Conservation (phyloP, 2,797 vertebrate species). For the Cephalopachus bancanus region DNA sequence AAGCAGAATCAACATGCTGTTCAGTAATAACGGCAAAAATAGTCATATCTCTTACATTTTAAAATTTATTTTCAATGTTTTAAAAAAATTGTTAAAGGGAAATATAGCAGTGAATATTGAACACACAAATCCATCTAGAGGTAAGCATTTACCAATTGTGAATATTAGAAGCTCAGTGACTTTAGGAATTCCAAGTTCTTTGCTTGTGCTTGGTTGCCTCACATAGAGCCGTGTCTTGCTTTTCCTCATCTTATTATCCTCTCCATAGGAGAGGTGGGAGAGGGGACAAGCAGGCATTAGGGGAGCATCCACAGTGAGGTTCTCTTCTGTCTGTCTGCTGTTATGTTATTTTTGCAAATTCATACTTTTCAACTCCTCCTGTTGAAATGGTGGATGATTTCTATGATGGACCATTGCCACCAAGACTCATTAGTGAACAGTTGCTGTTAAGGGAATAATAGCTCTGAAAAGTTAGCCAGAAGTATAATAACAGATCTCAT, state of each 20-base stretch:
- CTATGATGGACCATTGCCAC: not conserved
- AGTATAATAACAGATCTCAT: slow-evolving; percentile 30
- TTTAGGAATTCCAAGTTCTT: not conserved
- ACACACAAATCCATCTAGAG: not conserved
- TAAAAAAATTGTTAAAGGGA: not conserved
- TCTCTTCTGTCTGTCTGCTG: not conserved
- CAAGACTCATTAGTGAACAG: not conserved
- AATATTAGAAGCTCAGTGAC: not conserved
- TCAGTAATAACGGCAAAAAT: not conserved
- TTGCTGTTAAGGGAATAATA: not conserved
- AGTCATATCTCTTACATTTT: not conserved
- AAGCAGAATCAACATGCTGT: not conserved
- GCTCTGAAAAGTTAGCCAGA: slow-evolving; percentile 45
- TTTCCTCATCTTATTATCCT: not conserved
- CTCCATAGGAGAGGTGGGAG: not conserved
- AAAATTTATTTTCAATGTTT: slow-evolving; percentile 19
- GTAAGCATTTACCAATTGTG: not conserved
- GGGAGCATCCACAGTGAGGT: not conserved
- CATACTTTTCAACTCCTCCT: not conserved
- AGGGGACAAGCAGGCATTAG: not conserved
- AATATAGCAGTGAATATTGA: not conserved
- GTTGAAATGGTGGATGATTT: not conserved
- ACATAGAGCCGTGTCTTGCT: not conserved
- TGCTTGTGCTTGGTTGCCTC: not conserved
- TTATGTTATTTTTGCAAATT: not conserved